These are phyloP conservation scores for Enteromius viviparus DNA, from an alignment of 2,797 vertebrate species.

Conservation along the genomic window DNA sequence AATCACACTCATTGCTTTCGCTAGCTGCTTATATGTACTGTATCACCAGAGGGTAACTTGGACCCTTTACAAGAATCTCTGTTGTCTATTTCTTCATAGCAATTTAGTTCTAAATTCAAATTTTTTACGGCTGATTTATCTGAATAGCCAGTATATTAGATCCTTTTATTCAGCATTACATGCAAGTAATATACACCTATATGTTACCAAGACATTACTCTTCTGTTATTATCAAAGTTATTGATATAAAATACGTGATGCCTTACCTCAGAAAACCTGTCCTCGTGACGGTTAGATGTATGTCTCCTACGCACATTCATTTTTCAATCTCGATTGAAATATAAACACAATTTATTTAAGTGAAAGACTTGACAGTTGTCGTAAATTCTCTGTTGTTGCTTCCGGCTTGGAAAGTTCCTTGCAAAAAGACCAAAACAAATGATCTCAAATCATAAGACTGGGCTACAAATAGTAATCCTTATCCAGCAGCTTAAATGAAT, in stretches of 20 bases:
- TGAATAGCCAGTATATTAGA: not conserved
- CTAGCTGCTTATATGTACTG: not conserved
- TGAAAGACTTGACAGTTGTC: not conserved
- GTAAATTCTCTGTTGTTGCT: not conserved
- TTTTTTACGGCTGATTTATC: not conserved
- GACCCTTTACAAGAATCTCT: not conserved
- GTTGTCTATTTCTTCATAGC: not conserved
- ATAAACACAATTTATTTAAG: not conserved
- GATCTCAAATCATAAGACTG: not conserved
- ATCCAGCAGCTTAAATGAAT: not conserved
- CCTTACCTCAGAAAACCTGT: not conserved
- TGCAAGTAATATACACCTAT: too few species aligned
- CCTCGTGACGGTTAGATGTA: not conserved
- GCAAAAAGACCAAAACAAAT: not conserved
- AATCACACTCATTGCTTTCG: not conserved
- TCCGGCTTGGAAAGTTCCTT: not conserved
- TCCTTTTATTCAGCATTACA: not conserved
- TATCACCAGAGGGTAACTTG: conserved; percentile 3
- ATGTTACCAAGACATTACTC: not conserved
- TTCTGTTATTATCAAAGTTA: not conserved
- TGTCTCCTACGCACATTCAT: not conserved
- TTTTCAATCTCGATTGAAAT: not conserved
- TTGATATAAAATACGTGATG: not conserved
- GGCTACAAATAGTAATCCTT: not conserved
- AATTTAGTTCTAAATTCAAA: not conserved